phyloP scores from a whole-genome alignment of 2,113 vertebrate species.

The Narcine bancroftii region DNA sequence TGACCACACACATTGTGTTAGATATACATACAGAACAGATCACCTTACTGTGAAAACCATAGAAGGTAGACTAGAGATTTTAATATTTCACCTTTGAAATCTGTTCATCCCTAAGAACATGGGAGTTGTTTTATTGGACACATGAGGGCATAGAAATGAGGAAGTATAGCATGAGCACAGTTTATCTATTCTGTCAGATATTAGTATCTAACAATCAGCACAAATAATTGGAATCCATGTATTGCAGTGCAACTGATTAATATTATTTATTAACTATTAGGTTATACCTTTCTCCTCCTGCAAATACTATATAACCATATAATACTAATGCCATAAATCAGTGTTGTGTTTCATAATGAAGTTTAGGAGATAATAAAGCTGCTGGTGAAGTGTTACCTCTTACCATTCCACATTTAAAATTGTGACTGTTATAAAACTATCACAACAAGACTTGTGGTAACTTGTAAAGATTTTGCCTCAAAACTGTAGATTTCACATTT shows the following conservation, averaged over 20 bases:
- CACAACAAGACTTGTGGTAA: neutral
- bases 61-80: neutral
- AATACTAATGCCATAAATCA: neutral
- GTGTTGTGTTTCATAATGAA: neutral
- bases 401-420: neutral
- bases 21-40: neutral
- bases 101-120: neutral
- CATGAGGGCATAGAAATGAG: neutral
- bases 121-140: neutral
- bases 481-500: neutral
- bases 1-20: neutral
- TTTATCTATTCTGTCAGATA: neutral
- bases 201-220: neutral
- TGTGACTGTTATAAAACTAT: neutral
- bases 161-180: neutral
- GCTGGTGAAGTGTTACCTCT: neutral
- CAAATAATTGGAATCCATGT: neutral
- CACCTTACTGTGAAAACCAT: neutral
- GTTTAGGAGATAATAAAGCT: neutral
- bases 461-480: neutral
- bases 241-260: neutral
- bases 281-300: neutral
- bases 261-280: too few species aligned
- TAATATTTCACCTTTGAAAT: conserved; percentile 22
- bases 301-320: neutral